These are phyloP conservation scores for Passer montanus DNA, from an alignment of 2,113 vertebrate species.

Conservation along the genomic window DNA sequence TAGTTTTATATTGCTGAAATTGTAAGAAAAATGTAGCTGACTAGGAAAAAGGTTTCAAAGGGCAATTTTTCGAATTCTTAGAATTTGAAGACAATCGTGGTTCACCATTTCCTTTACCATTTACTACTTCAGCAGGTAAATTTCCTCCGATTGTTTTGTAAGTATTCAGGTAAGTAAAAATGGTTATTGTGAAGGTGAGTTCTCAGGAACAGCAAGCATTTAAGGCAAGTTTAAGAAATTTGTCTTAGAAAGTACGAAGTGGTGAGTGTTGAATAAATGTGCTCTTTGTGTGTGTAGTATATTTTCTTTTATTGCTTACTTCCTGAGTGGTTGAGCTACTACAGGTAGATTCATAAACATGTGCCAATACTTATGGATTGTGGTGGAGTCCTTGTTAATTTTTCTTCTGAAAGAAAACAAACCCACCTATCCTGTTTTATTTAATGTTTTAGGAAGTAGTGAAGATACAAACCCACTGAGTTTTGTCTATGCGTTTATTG, in stretches of 20 bases:
- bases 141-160: conserved; percentile 2
- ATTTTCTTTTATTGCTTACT: background rate
- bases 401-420: background rate
- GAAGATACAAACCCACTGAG: background rate
- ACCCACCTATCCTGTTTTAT: background rate
- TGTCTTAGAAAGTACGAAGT: background rate
- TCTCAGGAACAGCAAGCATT: background rate
- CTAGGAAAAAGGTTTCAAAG: background rate
- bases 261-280: background rate
- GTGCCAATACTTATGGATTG: background rate
- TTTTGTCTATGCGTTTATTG: background rate
- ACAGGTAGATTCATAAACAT: background rate
- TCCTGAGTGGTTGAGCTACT: background rate
- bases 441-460: background rate
- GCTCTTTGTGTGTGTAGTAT: background rate
- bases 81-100: background rate
- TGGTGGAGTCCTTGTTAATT: background rate
- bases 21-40: background rate
- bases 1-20: background rate
- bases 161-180: background rate
- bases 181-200: background rate
- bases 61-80: conserved; percentile 11
- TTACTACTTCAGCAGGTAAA: conserved; percentile 32
- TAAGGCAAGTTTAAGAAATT: background rate
- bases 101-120: conserved; percentile 39